Evolutionary conservation across 2,888 invertebrate genomes (phyloP), one percentile per base, ranked within the genome.

Genomic region (Clanis bilineata): DNA sequence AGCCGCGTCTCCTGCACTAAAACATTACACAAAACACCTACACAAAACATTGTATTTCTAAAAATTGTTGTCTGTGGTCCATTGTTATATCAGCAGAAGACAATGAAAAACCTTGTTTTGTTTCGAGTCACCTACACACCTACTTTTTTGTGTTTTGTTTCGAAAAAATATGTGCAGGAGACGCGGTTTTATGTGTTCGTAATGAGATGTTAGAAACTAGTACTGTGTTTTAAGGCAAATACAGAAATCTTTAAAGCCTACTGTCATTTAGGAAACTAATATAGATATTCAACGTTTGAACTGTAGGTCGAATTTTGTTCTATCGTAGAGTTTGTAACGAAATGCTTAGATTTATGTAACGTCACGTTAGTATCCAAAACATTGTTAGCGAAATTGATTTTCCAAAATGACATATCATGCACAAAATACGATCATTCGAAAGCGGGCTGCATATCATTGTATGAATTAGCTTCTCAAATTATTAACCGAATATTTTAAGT

Each of bases 391-490:
- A 23, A 43, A 43, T 43, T 54, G 22, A 21, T 43, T 55, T 55
- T 41, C 21, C 55, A 43, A 32, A 44, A 21, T 43, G 10, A 59
- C 59, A 59, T 59, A 59, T 59, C 59, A 59, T 59, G 59, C 55
- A 55, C 55, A 55, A 43, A 58, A 23, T 23, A 58, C 36, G 28
- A 54, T 36, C 28, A 55, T 55, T 51, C 36, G 54, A 41, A 54
- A 21, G 32, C 51, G 9, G 7, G 25, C 47, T 21, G 39, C 58
- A 58, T 58, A 51, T 58, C 58, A 58, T 58, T 58, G 28, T 58
- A 23, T 51, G 65, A 62, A 41, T 62, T 74, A 74, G 74, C 72
- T 70, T 73, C 66, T 64, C 66, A 51, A 51, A 51, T 32, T 51
- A 18, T 51, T 51, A 10, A 51, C 18, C 25, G 28, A 51, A 32